phyloP scores from a whole-genome alignment of 1,140 invertebrate species.

The Bombus picipes region DNA sequence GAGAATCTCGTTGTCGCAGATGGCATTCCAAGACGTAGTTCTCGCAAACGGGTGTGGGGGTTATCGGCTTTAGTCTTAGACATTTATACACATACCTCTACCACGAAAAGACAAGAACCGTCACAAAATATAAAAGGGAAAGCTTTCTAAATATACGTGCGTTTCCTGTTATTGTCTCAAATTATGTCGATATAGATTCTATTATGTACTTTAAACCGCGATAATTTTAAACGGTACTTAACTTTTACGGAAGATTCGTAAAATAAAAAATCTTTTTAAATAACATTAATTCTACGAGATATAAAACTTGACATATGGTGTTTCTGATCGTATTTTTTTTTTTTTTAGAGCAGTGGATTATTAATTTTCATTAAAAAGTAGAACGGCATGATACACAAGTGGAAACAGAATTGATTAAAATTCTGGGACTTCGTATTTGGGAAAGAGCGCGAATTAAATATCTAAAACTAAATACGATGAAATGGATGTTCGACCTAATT shows the following conservation, averaged over 20 bases:
- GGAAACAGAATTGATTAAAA: too few species aligned
- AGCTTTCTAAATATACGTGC: neutral
- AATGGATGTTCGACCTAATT: neutral
- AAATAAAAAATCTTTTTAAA: neutral
- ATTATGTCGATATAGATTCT: neutral
- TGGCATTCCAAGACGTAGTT: slow-evolving; percentile 51
- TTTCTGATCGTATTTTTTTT: neutral
- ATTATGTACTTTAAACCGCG: neutral
- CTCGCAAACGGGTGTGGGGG: slow-evolving; percentile 38
- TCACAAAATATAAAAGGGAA: neutral
- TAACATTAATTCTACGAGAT: neutral
- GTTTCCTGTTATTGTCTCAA: neutral
- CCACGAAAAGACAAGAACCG: neutral
- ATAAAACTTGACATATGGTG: neutral
- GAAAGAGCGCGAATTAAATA: neutral
- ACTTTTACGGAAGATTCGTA: neutral
- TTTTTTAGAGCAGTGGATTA: too few species aligned
- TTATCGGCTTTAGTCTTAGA: slow-evolving; percentile 47
- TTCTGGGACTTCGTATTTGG: neutral
- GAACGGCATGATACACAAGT: neutral
- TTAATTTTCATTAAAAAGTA: neutral
- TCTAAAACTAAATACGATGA: neutral
- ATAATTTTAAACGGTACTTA: neutral
- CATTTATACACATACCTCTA: neutral
- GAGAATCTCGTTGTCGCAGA: slow-evolving; percentile 54